Percentiles rank a stretch among this genome's conserved stretches.
Evolutionary conservation across 2,113 vertebrate species (phyloP).

Genomic region (Lichenostomus cassidix): DNA sequence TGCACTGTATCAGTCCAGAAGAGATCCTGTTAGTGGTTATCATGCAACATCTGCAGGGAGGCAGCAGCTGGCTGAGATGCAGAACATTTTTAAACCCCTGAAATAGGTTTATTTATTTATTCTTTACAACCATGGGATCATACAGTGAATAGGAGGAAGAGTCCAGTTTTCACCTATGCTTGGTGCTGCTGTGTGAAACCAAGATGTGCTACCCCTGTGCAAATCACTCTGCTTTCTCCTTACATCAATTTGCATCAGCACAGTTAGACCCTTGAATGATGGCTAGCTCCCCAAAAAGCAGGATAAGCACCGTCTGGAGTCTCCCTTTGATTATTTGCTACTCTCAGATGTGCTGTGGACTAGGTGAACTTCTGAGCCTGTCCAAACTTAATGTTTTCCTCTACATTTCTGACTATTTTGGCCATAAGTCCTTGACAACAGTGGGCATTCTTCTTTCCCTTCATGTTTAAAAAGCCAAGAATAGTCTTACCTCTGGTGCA

Average conservation of each 20-base stretch:
- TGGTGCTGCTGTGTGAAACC: fast-evolving
- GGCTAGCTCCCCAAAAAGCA: neutral
- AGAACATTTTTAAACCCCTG: neutral
- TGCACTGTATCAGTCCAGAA: neutral
- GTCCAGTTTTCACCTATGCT: fast-evolving
- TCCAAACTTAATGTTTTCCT: neutral
- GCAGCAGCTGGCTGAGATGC: neutral
- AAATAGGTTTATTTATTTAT: neutral
- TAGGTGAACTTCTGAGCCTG: neutral
- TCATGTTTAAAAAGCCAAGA: neutral
- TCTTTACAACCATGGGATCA: neutral
- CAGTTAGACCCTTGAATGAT: neutral
- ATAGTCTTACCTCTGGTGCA: neutral
- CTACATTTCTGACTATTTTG: neutral
- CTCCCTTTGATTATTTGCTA: fast-evolving
- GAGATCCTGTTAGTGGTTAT: neutral
- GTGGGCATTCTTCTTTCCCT: neutral
- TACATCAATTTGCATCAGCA: neutral
- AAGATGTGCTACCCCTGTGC: too few relatives aligned
- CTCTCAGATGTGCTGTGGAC: neutral
- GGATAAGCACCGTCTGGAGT: neutral
- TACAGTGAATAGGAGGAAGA: neutral
- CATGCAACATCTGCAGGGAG: neutral
- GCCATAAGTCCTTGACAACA: neutral
- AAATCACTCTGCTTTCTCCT: neutral